Conservation (phyloP, 2,888 invertebrate species). For the Aricia artaxerxes region DNA sequence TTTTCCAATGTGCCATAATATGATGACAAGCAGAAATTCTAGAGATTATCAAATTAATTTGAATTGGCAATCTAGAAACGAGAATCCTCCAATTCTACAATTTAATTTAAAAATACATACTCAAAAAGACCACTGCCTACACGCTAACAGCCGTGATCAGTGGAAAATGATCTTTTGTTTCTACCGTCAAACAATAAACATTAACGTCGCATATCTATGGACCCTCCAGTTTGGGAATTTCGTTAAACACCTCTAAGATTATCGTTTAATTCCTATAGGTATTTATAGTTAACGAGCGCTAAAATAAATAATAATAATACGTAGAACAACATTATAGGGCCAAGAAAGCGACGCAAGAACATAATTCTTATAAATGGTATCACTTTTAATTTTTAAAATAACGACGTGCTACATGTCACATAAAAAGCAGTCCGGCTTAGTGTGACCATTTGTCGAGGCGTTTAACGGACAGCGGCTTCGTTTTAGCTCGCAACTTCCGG, state of each 20-base stretch:
- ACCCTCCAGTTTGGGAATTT: background rate
- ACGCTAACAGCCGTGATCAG: background rate
- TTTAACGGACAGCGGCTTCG: background rate
- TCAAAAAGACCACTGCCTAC: background rate
- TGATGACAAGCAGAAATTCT: too few species aligned
- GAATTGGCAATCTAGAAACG: too few species aligned
- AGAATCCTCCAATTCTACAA: too few species aligned
- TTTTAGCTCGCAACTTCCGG: conserved; percentile 7
- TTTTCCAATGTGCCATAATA: too few species aligned
- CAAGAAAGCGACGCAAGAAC: conserved; percentile 35
- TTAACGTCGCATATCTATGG: conserved; percentile 42
- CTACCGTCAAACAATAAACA: background rate
- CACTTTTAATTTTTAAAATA: conserved; percentile 42
- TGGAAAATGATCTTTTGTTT: background rate
- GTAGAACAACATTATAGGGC: conserved; percentile 31
- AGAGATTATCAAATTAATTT: too few species aligned
- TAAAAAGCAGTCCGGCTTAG: conserved; percentile 38
- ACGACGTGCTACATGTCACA: conserved; percentile 35
- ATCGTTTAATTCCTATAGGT: conserved; percentile 13
- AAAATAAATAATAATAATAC: conserved; percentile 29
- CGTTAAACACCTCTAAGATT: conserved; percentile 3
- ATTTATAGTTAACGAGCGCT: conserved; percentile 33
- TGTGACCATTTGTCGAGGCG: conserved; percentile 10
- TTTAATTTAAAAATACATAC: too few species aligned
- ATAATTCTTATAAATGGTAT: conserved; percentile 39